These are phyloP conservation scores for Peromyscus polionotus DNA, from an alignment of 2,113 vertebrate species.

Conservation along the genomic window DNA sequence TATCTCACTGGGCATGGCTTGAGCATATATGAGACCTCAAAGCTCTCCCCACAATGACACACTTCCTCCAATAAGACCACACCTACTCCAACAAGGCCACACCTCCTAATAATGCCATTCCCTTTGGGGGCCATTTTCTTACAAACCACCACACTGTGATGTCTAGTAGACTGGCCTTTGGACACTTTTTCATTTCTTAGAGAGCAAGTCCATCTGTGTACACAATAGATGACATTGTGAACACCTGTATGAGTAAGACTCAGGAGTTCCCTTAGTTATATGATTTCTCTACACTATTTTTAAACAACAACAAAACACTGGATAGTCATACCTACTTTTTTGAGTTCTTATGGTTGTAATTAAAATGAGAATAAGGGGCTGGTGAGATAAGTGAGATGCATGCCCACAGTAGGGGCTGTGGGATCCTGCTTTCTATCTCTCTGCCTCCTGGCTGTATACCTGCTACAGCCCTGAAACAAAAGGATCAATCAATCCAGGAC, in stretches of 20 bases:
- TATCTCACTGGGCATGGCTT: not conserved
- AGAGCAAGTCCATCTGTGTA: not conserved
- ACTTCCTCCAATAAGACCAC: not conserved
- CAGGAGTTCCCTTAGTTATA: not conserved
- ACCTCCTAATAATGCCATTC: not conserved
- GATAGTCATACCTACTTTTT: not conserved
- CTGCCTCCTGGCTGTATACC: not conserved
- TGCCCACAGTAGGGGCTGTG: too few species aligned
- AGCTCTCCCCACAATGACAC: not conserved
- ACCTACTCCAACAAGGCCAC: not conserved
- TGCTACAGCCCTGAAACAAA: not conserved
- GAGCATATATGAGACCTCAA: not conserved
- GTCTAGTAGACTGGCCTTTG: not conserved
- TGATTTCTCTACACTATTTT: not conserved
- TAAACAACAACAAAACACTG: not conserved
- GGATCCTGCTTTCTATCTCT: too few species aligned
- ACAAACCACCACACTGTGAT: not conserved
- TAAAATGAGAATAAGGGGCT: not conserved
- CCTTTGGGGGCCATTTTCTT: not conserved
- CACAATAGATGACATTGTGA: not conserved
- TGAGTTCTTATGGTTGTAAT: not conserved
- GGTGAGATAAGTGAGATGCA: not conserved
- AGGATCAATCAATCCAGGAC: not conserved
- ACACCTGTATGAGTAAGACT: not conserved
- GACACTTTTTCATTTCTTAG: not conserved